Conservation (phyloP, 2,797 vertebrate species). For the Esox lucius region DNA sequence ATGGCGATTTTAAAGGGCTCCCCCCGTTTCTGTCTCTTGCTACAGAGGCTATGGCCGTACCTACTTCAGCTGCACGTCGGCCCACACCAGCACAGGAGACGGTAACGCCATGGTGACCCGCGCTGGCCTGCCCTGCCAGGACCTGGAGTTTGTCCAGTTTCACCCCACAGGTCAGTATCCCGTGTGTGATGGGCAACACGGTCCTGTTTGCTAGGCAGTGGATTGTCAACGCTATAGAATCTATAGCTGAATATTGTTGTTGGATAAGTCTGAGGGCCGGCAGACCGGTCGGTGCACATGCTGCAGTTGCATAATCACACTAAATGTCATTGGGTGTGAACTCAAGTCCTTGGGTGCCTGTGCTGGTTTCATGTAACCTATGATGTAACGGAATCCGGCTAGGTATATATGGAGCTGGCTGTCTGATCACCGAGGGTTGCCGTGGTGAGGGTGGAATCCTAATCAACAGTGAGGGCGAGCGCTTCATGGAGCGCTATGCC, state of each 20-base stretch:
- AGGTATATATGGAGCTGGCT: conserved; percentile 98
- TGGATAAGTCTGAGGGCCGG: neutral
- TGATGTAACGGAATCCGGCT: conserved; percentile 18
- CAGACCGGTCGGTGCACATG: neutral
- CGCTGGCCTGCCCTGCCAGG: conserved; percentile 94
- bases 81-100: conserved; percentile 95
- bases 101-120: conserved; percentile 95
- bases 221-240: too few relatives aligned
- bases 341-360: neutral
- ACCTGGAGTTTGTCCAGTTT: conserved; percentile 97
- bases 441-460: conserved; percentile 97
- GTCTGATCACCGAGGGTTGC: conserved; percentile 97
- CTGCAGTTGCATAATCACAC: neutral
- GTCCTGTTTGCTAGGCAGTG: neutral
- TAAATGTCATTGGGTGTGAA: neutral
- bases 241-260: neutral
- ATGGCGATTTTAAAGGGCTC: neutral
- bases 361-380: neutral
- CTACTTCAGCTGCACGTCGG: conserved; percentile 97
- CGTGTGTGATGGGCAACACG: neutral
- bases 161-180: conserved; percentile 90
- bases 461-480: conserved; percentile 95
- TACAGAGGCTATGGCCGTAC: conserved; percentile 92
- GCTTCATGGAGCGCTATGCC: conserved; percentile 98
- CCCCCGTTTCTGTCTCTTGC: neutral